A percentile compares a stretch with the other conserved stretches of the same genome.
phyloP scores from a whole-genome alignment of 2,888 invertebrate species.

The Philhelius pedissequus region DNA sequence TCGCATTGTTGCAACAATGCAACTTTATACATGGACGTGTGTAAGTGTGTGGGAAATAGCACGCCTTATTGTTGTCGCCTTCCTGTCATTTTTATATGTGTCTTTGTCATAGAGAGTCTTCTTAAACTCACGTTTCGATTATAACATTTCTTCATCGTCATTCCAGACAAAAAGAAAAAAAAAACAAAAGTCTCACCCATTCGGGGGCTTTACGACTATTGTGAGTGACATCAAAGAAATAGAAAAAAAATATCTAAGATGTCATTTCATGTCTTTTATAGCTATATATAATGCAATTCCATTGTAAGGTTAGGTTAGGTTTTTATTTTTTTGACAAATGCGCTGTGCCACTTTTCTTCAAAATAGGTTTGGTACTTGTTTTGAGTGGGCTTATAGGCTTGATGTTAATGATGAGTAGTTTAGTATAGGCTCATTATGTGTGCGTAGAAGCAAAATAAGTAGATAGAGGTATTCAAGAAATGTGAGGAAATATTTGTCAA shows the following conservation, averaged over 20 bases:
- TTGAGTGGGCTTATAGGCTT: conserved; percentile 35
- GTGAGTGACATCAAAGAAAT: neutral
- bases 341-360: conserved; percentile 19
- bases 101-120: conserved; percentile 35
- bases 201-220: neutral
- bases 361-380: conserved; percentile 8
- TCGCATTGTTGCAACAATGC: conserved; percentile 45
- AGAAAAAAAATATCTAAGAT: conserved; percentile 1
- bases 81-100: conserved; percentile 26
- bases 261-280: conserved; percentile 5
- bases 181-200: conserved; percentile 25
- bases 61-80: conserved; percentile 17
- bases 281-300: conserved; percentile 11
- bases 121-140: conserved; percentile 11
- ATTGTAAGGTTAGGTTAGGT: conserved; percentile 28
- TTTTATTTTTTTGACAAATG: conserved; percentile 50
- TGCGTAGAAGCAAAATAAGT: neutral
- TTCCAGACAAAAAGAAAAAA: neutral
- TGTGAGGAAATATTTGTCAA: conserved; percentile 27
- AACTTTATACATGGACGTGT: neutral
- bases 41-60: neutral
- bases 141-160: conserved; percentile 9
- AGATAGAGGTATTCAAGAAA: neutral
- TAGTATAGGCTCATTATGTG: conserved; percentile 10
- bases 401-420: conserved; percentile 52